Evolutionary conservation across 1,140 invertebrate genomes (phyloP).

Genomic region (Oryzaephilus surinamensis): DNA sequence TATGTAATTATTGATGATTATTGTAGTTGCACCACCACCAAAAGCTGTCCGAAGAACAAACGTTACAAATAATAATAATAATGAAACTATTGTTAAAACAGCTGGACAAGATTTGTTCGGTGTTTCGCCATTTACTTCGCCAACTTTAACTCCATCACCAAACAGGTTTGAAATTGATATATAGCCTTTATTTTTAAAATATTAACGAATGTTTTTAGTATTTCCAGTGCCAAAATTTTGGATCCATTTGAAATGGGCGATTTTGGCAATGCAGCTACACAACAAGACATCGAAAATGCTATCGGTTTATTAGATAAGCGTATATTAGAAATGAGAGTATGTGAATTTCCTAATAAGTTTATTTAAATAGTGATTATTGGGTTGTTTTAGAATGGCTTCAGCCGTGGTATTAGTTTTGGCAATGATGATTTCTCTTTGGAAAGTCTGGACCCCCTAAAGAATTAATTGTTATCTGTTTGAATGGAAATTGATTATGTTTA

Average conservation of each 20-base stretch:
- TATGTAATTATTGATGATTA: conserved; percentile 9
- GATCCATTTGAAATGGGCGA: conserved; percentile 74
- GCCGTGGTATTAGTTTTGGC: conserved; percentile 62
- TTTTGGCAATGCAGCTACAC: conserved; percentile 44
- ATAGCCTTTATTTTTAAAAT: not conserved
- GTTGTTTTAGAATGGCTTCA: conserved; percentile 61
- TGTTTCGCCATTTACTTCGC: conserved; percentile 48
- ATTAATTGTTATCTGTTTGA: conserved; percentile 26
- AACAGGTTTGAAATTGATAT: conserved; percentile 17
- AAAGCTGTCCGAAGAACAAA: conserved; percentile 56
- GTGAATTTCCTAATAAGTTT: not conserved
- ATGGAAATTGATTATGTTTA: conserved; percentile 8
- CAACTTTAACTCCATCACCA: conserved; percentile 14
- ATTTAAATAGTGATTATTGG: not conserved
- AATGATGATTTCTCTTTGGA: conserved; percentile 80
- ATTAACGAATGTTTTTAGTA: conserved; percentile 14
- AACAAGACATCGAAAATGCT: conserved; percentile 53
- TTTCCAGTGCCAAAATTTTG: conserved; percentile 31
- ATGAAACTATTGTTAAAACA: conserved; percentile 38
- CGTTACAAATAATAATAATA: conserved; percentile 35
- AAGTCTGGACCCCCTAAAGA: conserved; percentile 65
- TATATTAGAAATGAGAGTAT: conserved; percentile 73
- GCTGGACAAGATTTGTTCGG: conserved; percentile 50
- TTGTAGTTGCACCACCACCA: conserved; percentile 67
- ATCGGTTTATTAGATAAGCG: conserved; percentile 68